Evolutionary conservation across 2,797 vertebrate species (phyloP).

Genomic region (Ctenopoma multispine): DNA sequence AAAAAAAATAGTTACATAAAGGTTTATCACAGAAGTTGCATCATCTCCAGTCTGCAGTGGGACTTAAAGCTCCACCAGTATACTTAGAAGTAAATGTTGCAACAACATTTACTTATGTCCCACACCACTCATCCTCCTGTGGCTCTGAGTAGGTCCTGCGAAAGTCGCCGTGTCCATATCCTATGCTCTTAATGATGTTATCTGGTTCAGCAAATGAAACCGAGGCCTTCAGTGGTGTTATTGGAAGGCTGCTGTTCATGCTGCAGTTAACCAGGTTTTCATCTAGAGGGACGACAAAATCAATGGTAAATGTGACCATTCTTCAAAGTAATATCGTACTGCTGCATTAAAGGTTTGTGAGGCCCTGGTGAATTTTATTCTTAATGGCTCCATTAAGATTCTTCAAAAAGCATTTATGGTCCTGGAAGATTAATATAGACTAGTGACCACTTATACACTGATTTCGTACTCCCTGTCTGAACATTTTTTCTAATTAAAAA

Average conservation of each 20-base stretch:
- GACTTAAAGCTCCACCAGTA: not conserved
- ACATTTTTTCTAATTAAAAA: not conserved
- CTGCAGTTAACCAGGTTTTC: constrained; percentile 3
- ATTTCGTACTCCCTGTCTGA: too few species aligned
- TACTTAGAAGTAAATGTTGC: not conserved
- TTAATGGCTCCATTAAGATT: constrained; percentile 3
- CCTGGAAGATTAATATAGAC: not conserved
- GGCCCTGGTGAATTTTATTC: not conserved
- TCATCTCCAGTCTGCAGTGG: not conserved
- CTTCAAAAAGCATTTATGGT: constrained; percentile 11
- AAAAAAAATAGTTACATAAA: not conserved
- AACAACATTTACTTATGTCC: constrained; percentile 47
- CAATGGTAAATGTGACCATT: constrained; percentile 16
- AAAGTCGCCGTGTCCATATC: constrained; percentile 16
- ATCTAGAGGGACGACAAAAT: constrained; percentile 50
- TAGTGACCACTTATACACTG: not conserved
- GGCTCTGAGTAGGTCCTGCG: constrained; percentile 75
- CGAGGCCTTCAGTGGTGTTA: constrained; percentile 34
- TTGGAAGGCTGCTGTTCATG: constrained; percentile 27
- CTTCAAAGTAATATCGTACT: constrained; percentile 8
- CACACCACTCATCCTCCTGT: constrained; percentile 84
- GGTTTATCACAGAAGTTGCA: not conserved
- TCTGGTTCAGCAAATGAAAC: constrained; percentile 45
- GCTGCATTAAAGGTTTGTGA: not conserved
- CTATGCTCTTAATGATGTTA: not conserved